Conservation (phyloP, 2,888 invertebrate species). For the Sesia apiformis region DNA sequence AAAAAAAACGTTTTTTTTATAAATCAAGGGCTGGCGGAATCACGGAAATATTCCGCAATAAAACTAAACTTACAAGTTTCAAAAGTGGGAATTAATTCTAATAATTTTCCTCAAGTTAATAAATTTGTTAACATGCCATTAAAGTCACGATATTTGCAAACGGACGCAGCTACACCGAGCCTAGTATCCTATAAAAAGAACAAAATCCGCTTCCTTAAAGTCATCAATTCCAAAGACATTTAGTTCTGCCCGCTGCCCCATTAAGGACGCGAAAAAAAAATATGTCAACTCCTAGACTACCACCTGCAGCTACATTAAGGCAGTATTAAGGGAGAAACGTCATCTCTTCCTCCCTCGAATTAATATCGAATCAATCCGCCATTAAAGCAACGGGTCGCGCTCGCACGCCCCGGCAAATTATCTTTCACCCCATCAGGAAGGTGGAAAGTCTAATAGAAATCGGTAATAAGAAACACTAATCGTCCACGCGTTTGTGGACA, state of each 20-base stretch:
- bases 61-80: no score
- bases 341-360: conserved; percentile 53
- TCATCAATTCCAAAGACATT: neutral
- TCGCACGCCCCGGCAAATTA: conserved; percentile 67
- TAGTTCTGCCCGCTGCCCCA: neutral
- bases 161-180: no score
- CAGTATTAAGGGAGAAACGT: conserved; percentile 39
- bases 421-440: conserved; percentile 69
- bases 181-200: neutral
- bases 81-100: no score
- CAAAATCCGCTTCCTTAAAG: neutral
- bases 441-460: conserved; percentile 72
- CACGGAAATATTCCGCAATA: no score
- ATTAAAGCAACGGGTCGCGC: conserved; percentile 64
- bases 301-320: conserved; percentile 32
- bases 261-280: neutral
- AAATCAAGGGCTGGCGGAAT: no score
- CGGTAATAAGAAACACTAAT: conserved; percentile 68
- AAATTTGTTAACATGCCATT: no score
- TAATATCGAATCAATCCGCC: conserved; percentile 71
- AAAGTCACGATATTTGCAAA: no score
- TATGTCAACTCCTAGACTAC: conserved; percentile 24
- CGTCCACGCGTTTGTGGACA: conserved; percentile 52
- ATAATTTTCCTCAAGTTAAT: no score
- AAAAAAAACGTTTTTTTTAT: no score